Conservation (phyloP, 2,888 invertebrate species). For the Sialis fuliginosa region DNA sequence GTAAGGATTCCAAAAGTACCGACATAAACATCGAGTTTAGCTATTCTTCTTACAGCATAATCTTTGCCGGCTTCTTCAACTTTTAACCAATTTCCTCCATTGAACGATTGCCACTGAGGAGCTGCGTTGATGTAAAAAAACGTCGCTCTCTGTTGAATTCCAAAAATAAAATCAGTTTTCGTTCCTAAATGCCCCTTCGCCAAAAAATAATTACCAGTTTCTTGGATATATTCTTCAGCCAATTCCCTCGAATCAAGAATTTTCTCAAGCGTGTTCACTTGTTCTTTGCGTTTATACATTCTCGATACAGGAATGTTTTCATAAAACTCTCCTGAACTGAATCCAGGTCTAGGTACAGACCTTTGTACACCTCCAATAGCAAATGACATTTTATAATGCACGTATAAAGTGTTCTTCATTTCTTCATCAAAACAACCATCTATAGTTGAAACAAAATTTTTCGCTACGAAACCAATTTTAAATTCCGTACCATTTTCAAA, state of each 20-base stretch:
- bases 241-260: slow-evolving; percentile 14
- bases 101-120: slow-evolving; percentile 30
- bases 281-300: slow-evolving; percentile 7
- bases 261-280: slow-evolving; percentile 12
- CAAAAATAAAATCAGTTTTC: slow-evolving; percentile 32
- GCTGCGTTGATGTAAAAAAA: slow-evolving; percentile 34
- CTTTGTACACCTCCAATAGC: slow-evolving; percentile 29
- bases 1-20: slow-evolving; percentile 18
- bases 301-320: slow-evolving; percentile 13
- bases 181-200: slow-evolving; percentile 35
- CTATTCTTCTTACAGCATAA: slow-evolving; percentile 13
- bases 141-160: slow-evolving; percentile 29
- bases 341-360: slow-evolving; percentile 29
- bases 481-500: slow-evolving; percentile 17
- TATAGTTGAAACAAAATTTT: slow-evolving; percentile 27
- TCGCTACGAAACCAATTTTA: slow-evolving; percentile 32
- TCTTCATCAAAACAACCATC: slow-evolving; percentile 35
- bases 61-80: slow-evolving; percentile 20
- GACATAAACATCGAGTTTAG: slow-evolving; percentile 21
- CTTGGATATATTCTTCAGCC: slow-evolving; percentile 15
- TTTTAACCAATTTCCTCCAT: slow-evolving; percentile 26
- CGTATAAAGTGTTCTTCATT: slow-evolving; percentile 31
- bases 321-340: slow-evolving; percentile 30
- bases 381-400: slow-evolving; percentile 28
- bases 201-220: slow-evolving; percentile 15